Percentiles rank a stretch among this genome's conserved stretches.
Conservation (phyloP, 23 tunicate species). For the Halocynthia roretzi region DNA sequence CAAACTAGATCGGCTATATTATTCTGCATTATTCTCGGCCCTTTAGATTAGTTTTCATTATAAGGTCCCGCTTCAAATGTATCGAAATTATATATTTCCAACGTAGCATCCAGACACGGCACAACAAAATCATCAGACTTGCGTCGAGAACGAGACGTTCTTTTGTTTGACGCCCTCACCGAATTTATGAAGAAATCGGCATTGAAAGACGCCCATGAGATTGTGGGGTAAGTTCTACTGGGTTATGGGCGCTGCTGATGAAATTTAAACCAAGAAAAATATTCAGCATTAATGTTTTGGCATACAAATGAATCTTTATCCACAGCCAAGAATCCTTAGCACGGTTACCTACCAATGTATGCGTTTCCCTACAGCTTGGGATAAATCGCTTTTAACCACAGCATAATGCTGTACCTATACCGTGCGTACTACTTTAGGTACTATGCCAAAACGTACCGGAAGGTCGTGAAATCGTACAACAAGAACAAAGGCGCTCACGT, state of each 20-base stretch:
- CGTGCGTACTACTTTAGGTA: slow-evolving; percentile 16
- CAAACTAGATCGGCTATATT: too few species aligned
- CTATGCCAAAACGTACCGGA: slow-evolving; percentile 59
- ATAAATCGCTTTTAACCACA: neutral
- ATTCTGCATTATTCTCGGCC: too few species aligned
- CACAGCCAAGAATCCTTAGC: too few species aligned
- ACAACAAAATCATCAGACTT: slow-evolving; percentile 1
- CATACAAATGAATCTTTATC: too few species aligned
- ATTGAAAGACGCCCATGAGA: slow-evolving; percentile 64
- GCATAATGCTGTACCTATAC: neutral
- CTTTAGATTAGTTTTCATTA: too few species aligned
- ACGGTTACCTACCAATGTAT: too few species aligned
- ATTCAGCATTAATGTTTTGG: too few species aligned
- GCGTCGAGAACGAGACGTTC: slow-evolving; percentile 32
- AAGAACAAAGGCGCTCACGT: slow-evolving; percentile 62
- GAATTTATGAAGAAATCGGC: slow-evolving; percentile 80
- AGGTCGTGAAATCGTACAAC: slow-evolving; percentile 45
- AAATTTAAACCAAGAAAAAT: too few species aligned
- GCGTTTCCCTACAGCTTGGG: too few species aligned
- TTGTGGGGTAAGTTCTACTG: slow-evolving; percentile 42
- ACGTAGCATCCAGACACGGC: slow-evolving; percentile 34
- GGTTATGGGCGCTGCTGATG: too few species aligned
- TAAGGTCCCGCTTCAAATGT: too few species aligned
- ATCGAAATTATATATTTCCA: too few species aligned
- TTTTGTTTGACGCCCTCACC: slow-evolving; percentile 66